Conservation (phyloP, 1,140 invertebrate genomes). For the Anastatus disparis region DNA sequence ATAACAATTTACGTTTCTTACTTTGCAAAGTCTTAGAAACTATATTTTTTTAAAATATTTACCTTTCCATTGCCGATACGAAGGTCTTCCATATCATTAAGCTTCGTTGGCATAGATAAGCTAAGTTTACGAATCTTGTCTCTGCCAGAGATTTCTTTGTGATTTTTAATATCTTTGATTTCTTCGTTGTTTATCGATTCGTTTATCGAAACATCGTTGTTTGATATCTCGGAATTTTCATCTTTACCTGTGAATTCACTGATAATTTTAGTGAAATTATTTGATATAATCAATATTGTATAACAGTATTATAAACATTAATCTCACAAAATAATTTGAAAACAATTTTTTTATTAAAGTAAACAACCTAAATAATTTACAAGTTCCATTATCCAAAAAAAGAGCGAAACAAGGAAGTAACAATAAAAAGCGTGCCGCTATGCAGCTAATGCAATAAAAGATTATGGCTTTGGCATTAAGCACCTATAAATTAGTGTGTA, state of each 20-base stretch:
- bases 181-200: not conserved
- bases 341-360: no score
- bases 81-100: constrained; percentile 58
- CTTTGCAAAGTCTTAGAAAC: no score
- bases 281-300: not conserved
- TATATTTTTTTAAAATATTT: no score
- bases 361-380: no score
- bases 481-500: no score
- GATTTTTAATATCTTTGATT: not conserved
- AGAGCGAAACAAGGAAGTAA: no score
- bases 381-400: no score
- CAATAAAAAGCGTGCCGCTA: not conserved
- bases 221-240: not conserved
- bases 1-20: no score
- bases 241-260: not conserved
- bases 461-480: no score
- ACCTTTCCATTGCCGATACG: constrained; percentile 57
- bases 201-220: not conserved
- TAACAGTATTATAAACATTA: no score
- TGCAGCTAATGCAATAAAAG: not conserved
- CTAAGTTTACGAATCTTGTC: constrained; percentile 39
- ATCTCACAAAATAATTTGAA: no score
- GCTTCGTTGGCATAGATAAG: constrained; percentile 58
- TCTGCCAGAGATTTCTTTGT: not conserved
- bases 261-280: not conserved